Base-by-base conservation (phyloP, 2,888 invertebrate species). In the Agonopterix arenella region DNA sequence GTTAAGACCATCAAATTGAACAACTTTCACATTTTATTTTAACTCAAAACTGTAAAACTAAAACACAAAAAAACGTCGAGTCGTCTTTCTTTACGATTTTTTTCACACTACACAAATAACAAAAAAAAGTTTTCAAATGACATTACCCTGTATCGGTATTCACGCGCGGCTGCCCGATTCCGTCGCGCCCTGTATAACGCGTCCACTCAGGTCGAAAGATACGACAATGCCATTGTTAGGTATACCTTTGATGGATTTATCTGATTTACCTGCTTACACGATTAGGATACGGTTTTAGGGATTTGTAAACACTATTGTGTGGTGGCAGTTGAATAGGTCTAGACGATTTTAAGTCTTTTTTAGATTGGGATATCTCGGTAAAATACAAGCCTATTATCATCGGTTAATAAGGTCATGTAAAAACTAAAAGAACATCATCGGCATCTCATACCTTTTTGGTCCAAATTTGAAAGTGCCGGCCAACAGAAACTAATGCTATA, bases 71-170 rank as follows among this genome's bases (percentile, higher is more conserved):
- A 38, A 38, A 38, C 38, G 2, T 1, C 10, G 28, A 40, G 4
- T 40, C 40, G 40, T 40, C 40, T 40, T 40, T n/a, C 9, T n/a
- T 40, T 40, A 4, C 4, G 4, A 9, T 5, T n/a, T 40, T 40
- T 9, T 40, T n/a, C 40, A 40, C 9, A n/a, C n/a, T 10, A 40
- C 10, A 4, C 9, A n/a, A n/a, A 40, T n/a, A 40, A 40, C 9
- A 40, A 9, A 40, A 9, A n/a, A n/a, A 40, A n/a, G n/a, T 40
- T 40, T 40, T n/a, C 40, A 10, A 9, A 40, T n/a, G n/a, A n/a
- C 40, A n/a, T 40, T 5, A 47, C 28, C 11, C 45, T 52, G 61
- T 69, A 68, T 70, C 65, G 64, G 55, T 16, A 44, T 57, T 68
- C 57, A 66, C 70, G 57, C 59, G 56, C 61, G 65, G 57, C 58